phyloP scores from a whole-genome alignment of 2,888 invertebrate species.

The Tenodera sinensis region DNA sequence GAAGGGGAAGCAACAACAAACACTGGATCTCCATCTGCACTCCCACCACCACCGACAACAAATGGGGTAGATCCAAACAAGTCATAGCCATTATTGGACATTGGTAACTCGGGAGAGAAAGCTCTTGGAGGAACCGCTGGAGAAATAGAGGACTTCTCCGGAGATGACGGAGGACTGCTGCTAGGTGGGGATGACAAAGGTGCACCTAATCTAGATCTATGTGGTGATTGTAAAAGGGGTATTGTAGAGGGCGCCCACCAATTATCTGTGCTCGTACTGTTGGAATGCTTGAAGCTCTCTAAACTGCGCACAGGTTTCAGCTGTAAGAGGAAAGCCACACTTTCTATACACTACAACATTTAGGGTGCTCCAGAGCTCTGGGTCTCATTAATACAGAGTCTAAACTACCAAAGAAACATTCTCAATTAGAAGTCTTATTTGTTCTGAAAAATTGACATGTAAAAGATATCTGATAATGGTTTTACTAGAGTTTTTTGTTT shows the following conservation, averaged over 20 bases:
- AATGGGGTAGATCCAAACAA: slow-evolving; percentile 45
- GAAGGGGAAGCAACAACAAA: slow-evolving; percentile 47
- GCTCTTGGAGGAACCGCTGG: slow-evolving; percentile 28
- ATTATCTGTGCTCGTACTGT: slow-evolving; percentile 37
- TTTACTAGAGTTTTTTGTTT: too few relatives aligned
- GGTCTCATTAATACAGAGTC: too few relatives aligned
- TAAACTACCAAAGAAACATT: too few relatives aligned
- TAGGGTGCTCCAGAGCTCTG: too few relatives aligned
- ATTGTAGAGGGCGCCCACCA: slow-evolving; percentile 42
- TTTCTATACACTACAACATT: background rate
- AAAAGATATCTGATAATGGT: too few relatives aligned
- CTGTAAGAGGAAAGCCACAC: slow-evolving; percentile 40
- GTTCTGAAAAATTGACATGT: too few relatives aligned
- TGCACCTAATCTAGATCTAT: slow-evolving; percentile 47
- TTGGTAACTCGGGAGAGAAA: slow-evolving; percentile 35
- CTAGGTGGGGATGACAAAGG: slow-evolving; percentile 10
- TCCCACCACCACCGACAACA: slow-evolving; percentile 47
- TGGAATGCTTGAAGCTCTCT: slow-evolving; percentile 52
- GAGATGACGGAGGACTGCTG: slow-evolving; percentile 1
- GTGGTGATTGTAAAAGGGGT: slow-evolving; percentile 44
- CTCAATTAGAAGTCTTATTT: too few relatives aligned
- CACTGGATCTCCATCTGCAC: slow-evolving; percentile 47
- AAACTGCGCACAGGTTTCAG: slow-evolving; percentile 59
- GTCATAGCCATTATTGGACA: slow-evolving; percentile 37
- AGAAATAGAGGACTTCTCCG: slow-evolving; percentile 34